Evolutionary conservation across 2,797 vertebrate species (phyloP).

Genomic region (Myripristis jacobus): DNA sequence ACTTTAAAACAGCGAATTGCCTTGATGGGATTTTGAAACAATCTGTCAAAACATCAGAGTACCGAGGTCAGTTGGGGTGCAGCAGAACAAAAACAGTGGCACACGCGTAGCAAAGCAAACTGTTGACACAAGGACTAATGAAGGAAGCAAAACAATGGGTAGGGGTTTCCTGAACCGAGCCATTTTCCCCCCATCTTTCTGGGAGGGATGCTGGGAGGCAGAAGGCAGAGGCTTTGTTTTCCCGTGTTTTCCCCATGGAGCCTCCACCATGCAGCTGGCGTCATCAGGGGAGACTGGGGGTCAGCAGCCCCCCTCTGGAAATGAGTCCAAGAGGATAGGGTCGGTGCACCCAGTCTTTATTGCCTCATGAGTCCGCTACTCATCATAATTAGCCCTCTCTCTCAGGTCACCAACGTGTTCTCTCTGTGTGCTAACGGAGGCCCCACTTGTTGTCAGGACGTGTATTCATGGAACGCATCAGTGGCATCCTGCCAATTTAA

Average conservation of each 20-base stretch:
- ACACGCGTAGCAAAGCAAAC: constrained; percentile 79
- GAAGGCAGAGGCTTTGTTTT: constrained; percentile 80
- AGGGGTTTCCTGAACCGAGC: constrained; percentile 82
- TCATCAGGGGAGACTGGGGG: constrained; percentile 82
- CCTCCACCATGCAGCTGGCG: constrained; percentile 73
- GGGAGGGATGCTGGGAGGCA: constrained; percentile 69
- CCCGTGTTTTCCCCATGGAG: constrained; percentile 74
- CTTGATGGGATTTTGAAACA: constrained; percentile 83
- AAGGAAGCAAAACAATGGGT: constrained; percentile 88
- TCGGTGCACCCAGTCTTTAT: constrained; percentile 51
- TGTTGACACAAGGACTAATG: constrained; percentile 85
- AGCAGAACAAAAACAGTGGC: constrained; percentile 84
- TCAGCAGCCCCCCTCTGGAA: constrained; percentile 75
- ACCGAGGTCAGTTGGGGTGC: constrained; percentile 75
- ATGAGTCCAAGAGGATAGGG: constrained; percentile 71
- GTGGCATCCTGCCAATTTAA: constrained; percentile 54
- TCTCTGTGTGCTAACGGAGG: constrained; percentile 68
- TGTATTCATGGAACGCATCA: constrained; percentile 49
- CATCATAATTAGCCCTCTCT: constrained; percentile 48
- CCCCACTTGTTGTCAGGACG: constrained; percentile 66
- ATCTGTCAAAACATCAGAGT: constrained; percentile 85
- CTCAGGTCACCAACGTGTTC: constrained; percentile 71
- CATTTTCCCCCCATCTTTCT: constrained; percentile 55
- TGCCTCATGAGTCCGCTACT: constrained; percentile 62
- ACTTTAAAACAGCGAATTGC: constrained; percentile 67